Evolutionary conservation across 2,797 vertebrate genomes (phyloP).

Genomic region (Pempheris klunzingeri): DNA sequence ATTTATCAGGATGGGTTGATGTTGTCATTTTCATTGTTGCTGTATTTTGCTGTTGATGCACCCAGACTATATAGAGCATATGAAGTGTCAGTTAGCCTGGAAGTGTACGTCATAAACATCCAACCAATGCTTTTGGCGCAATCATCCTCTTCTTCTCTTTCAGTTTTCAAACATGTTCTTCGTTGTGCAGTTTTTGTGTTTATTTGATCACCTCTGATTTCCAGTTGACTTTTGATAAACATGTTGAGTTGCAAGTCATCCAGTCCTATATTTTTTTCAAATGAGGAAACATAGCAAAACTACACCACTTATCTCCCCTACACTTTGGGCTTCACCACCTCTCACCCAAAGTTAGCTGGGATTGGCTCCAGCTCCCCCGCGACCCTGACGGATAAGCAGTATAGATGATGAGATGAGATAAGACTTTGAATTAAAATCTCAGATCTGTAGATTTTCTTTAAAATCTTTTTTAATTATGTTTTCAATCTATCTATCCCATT

Average conservation of each 20-base stretch:
- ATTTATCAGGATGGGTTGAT: neutral
- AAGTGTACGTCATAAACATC: neutral
- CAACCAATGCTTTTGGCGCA: too few species aligned
- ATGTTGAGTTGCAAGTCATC: neutral
- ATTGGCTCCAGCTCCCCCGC: too few species aligned
- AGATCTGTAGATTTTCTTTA: too few species aligned
- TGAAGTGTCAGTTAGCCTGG: neutral
- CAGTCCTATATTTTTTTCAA: neutral
- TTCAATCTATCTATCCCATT: too few species aligned
- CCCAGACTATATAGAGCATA: neutral
- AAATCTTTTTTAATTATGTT: too few species aligned
- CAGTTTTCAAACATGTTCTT: neutral
- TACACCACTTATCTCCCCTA: neutral
- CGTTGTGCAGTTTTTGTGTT: neutral
- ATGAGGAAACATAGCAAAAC: neutral
- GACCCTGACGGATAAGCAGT: too few species aligned
- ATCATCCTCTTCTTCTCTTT: neutral
- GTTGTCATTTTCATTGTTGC: constrained; percentile 4
- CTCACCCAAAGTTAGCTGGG: too few species aligned
- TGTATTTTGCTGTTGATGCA: constrained; percentile 1
- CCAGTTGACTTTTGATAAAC: neutral
- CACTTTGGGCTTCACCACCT: too few species aligned
- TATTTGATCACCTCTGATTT: neutral
- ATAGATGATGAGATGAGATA: too few species aligned
- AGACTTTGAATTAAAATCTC: too few species aligned